Conservation (phyloP, 1,140 invertebrate species). For the Caerostris extrusa region DNA sequence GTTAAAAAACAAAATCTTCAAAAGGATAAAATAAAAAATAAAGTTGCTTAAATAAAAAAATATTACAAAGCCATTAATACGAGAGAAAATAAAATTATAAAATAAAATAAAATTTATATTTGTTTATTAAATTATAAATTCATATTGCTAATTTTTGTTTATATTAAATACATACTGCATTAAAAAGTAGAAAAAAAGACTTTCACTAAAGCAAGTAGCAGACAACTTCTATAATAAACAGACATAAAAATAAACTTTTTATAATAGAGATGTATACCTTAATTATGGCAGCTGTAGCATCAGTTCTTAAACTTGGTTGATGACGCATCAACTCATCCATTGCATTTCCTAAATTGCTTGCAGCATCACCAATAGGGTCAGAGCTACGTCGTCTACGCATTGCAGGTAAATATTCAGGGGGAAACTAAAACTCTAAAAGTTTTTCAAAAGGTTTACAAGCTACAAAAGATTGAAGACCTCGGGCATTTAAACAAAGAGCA, state of each 20-base stretch:
- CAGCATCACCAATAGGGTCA: conserved; percentile 93
- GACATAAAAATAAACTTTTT: neutral
- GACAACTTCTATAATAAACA: neutral
- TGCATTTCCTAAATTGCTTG: conserved; percentile 93
- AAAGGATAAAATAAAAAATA: too few relatives aligned
- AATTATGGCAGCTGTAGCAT: conserved; percentile 91
- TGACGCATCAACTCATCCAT: conserved; percentile 97
- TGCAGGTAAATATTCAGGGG: conserved; percentile 91
- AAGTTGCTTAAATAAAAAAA: too few relatives aligned
- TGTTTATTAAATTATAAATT: too few relatives aligned
- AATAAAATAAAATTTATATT: too few relatives aligned
- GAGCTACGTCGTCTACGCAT: conserved; percentile 91
- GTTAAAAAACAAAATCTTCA: too few relatives aligned
- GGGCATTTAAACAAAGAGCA: conserved; percentile 92
- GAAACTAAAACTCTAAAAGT: conserved; percentile 91
- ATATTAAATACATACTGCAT: neutral
- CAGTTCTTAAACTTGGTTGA: conserved; percentile 91
- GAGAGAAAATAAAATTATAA: too few relatives aligned
- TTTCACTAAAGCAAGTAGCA: too few relatives aligned
- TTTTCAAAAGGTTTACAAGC: conserved; percentile 92
- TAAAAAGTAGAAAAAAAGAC: neutral
- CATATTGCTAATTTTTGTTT: neutral
- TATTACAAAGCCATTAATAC: too few relatives aligned
- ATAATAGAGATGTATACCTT: conserved; percentile 82
- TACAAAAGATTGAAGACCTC: conserved; percentile 91